A percentile compares a stretch with the other conserved stretches of the same genome.
These are phyloP conservation scores for Argyra leucocephala DNA, from an alignment of 2,888 invertebrate genomes.

Conservation along the genomic window DNA sequence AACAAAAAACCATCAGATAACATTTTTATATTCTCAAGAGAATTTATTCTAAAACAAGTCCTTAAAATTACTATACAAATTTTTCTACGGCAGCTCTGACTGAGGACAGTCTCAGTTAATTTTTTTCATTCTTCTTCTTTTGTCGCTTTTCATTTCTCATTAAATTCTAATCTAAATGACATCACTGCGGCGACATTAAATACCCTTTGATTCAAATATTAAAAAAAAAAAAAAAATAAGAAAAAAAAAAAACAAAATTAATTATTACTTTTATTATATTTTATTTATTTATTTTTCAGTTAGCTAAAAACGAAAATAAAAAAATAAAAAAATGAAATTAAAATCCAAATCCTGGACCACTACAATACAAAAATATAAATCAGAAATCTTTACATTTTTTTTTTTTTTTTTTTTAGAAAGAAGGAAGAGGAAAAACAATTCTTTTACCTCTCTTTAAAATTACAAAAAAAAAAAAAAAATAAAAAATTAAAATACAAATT, in stretches of 20 bases:
- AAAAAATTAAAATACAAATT: too few relatives aligned
- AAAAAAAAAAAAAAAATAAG: not conserved
- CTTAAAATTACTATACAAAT: not conserved
- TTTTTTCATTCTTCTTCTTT: not conserved
- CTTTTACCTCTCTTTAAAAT: too few relatives aligned
- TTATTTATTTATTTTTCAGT: not conserved
- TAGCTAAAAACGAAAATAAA: too few relatives aligned
- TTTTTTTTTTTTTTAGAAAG: too few relatives aligned
- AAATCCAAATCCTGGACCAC: not conserved
- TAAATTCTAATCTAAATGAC: conserved; percentile 3
- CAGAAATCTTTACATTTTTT: too few relatives aligned
- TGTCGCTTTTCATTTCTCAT: not conserved
- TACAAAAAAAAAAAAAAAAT: too few relatives aligned
- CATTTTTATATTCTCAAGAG: not conserved
- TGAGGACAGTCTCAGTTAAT: not conserved
- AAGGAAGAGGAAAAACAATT: too few relatives aligned
- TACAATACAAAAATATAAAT: too few relatives aligned
- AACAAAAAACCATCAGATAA: not conserved
- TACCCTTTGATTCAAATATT: not conserved
- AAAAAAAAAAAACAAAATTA: not conserved
- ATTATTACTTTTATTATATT: not conserved
- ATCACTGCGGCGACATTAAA: conserved; percentile 3
- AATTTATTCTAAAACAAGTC: not conserved
- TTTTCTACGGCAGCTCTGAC: not conserved
- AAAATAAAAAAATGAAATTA: too few relatives aligned